A percentile compares a stretch with the other conserved stretches of the same genome.
phyloP scores from a whole-genome alignment of 2,113 vertebrate species.

The Lepisosteus osseus region DNA sequence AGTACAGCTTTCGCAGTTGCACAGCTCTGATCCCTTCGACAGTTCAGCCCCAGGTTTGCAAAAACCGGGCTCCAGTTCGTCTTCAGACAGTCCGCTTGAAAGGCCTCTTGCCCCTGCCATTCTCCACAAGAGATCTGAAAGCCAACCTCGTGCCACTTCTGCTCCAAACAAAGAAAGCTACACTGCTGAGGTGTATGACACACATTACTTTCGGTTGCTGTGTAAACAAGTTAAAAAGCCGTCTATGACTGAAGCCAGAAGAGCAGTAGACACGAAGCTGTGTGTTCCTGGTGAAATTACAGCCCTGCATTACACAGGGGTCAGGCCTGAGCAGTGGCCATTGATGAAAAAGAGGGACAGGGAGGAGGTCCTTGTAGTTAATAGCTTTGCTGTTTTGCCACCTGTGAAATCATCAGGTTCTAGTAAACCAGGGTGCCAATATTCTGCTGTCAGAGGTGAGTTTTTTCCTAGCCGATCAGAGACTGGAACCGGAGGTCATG shows the following conservation, averaged over 20 bases:
- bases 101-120: neutral
- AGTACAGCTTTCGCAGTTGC: conserved; percentile 18
- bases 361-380: conserved; percentile 41
- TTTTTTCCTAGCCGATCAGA: neutral
- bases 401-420: conserved; percentile 40
- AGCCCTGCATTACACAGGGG: neutral
- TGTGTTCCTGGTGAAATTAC: conserved; percentile 1
- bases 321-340: conserved; percentile 19
- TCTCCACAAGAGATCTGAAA: conserved; percentile 13
- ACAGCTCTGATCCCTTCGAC: conserved; percentile 20
- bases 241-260: conserved; percentile 5
- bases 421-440: conserved; percentile 9
- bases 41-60: conserved; percentile 13
- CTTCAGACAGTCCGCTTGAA: neutral
- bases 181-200: conserved; percentile 18
- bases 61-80: neutral
- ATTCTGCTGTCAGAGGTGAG: conserved; percentile 20
- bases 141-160: neutral
- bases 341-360: conserved; percentile 19
- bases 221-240: neutral
- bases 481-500: conserved; percentile 12
- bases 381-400: conserved; percentile 55
- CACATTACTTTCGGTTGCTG: neutral
- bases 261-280: neutral
- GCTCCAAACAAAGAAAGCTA: conserved; percentile 23